These are phyloP conservation scores for Iselma pallidipennis DNA, from an alignment of 2,888 invertebrate genomes.

Conservation along the genomic window DNA sequence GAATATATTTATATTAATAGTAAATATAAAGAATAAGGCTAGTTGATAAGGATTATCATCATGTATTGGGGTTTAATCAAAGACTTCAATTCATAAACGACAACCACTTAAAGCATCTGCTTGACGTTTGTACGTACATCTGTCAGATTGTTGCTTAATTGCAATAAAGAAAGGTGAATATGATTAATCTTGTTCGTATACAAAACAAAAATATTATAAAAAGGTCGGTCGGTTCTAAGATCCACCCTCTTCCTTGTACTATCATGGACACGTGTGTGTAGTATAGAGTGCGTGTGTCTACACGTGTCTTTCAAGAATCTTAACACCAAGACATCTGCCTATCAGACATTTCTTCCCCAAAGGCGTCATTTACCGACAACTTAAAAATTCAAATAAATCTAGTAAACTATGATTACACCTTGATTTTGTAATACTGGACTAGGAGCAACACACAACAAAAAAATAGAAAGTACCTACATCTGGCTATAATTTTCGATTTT, in stretches of 20 bases:
- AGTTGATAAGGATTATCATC: background rate
- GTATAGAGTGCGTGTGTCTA: conserved; percentile 36
- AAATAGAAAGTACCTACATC: background rate
- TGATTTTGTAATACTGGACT: no score
- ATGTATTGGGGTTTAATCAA: background rate
- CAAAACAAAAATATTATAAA: background rate
- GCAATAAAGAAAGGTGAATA: background rate
- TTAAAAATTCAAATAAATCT: background rate
- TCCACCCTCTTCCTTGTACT: conserved; percentile 37
- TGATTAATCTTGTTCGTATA: background rate
- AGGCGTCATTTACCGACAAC: background rate
- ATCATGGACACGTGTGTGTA: conserved; percentile 36
- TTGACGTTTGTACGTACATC: background rate
- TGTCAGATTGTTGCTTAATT: conserved; percentile 1
- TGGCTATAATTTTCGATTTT: background rate
- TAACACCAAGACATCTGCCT: conserved; percentile 7
- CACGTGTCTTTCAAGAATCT: conserved; percentile 30
- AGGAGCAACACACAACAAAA: no score
- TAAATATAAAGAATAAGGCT: background rate
- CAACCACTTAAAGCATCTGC: background rate
- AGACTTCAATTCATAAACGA: background rate
- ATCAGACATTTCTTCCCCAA: background rate
- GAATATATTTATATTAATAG: background rate
- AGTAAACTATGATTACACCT: background rate
- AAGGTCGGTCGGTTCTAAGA: background rate